These are phyloP conservation scores for Falcunculus frontatus DNA, from an alignment of 2,113 vertebrate genomes.

Conservation along the genomic window DNA sequence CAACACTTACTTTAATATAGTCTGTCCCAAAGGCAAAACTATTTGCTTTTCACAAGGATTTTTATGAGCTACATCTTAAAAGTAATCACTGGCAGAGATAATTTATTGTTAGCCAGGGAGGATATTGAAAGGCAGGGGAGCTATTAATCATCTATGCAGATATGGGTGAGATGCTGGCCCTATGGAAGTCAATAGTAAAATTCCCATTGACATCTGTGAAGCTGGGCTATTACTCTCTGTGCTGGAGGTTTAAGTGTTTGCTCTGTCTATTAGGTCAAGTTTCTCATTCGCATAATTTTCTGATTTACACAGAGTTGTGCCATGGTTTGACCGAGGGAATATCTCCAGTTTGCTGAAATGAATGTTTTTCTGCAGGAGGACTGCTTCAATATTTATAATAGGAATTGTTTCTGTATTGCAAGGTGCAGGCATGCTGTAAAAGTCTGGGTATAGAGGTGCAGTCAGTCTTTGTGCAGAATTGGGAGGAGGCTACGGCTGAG, in stretches of 20 bases:
- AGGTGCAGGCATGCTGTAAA: neutral
- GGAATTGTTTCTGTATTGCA: neutral
- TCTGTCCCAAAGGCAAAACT: conserved; percentile 59
- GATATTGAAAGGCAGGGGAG: conserved; percentile 60
- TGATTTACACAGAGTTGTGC: neutral
- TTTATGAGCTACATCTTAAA: conserved; percentile 65
- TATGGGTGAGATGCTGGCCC: conserved; percentile 41
- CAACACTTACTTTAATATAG: conserved; percentile 32
- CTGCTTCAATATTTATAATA: neutral
- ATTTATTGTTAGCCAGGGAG: conserved; percentile 61
- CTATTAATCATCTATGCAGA: conserved; percentile 60
- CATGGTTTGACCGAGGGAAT: neutral
- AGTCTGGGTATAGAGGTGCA: neutral
- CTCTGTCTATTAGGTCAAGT: conserved; percentile 2
- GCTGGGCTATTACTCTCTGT: neutral
- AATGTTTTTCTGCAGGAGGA: neutral
- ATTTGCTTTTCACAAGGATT: conserved; percentile 60
- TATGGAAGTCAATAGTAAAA: conserved; percentile 50
- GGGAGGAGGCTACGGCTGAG: fast-evolving
- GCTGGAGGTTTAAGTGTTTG: conserved; percentile 26
- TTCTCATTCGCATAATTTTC: neutral
- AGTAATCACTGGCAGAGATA: conserved; percentile 63
- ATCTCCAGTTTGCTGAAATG: neutral
- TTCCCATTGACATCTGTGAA: conserved; percentile 48
- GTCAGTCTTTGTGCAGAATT: neutral